Evolutionary conservation across 1,140 invertebrate species (phyloP).

Genomic region (fruit fly (Drosophila melanogaster)): DNA sequence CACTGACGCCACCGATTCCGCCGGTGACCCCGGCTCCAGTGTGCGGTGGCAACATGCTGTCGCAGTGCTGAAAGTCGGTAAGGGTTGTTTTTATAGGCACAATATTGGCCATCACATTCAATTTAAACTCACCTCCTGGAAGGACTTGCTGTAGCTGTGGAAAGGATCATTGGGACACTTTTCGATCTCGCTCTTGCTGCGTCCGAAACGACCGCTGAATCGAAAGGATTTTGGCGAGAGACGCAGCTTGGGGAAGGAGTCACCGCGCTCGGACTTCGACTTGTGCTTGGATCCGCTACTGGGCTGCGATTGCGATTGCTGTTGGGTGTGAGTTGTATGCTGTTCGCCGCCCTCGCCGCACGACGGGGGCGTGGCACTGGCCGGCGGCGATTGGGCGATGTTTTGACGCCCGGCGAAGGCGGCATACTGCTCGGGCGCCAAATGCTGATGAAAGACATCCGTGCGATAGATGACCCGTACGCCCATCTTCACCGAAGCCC

Average conservation of each 20-base stretch:
- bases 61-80: slow-evolving; percentile 53
- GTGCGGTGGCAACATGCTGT: slow-evolving; percentile 66
- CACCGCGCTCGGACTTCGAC: slow-evolving; percentile 77
- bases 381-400: slow-evolving; percentile 56
- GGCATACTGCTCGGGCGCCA: slow-evolving; percentile 67
- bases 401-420: slow-evolving; percentile 60
- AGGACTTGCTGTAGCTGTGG: slow-evolving; percentile 82
- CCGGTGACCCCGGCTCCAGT: slow-evolving; percentile 70
- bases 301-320: slow-evolving; percentile 18
- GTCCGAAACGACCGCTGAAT: slow-evolving; percentile 81
- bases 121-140: slow-evolving; percentile 73
- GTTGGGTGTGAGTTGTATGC: slow-evolving; percentile 4
- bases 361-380: slow-evolving; percentile 56
- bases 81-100: too few relatives aligned
- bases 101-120: too few relatives aligned
- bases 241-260: slow-evolving; percentile 78
- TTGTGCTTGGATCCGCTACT: slow-evolving; percentile 48
- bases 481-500: slow-evolving; percentile 81
- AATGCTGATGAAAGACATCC: slow-evolving; percentile 67
- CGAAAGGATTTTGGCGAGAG: slow-evolving; percentile 79
- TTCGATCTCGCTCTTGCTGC: slow-evolving; percentile 82
- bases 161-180: slow-evolving; percentile 78
- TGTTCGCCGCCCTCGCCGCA: slow-evolving; percentile 13
- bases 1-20: slow-evolving; percentile 65
- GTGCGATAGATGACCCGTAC: slow-evolving; percentile 82